Evolutionary conservation across 2,888 invertebrate species (phyloP).

Genomic region (Yponomeuta plumbellus): DNA sequence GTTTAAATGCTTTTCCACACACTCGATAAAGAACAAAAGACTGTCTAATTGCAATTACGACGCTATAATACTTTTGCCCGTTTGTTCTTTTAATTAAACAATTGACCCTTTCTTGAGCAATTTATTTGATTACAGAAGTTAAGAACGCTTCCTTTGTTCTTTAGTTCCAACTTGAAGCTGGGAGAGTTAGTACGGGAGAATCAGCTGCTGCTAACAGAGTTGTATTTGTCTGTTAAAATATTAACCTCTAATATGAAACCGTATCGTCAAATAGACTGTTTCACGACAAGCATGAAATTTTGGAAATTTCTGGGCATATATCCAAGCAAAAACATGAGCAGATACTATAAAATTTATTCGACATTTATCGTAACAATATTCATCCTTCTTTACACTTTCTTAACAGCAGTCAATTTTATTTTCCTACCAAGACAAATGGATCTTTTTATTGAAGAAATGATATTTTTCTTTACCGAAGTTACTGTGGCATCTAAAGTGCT

Average conservation of each 20-base stretch:
- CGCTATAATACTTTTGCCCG: background rate
- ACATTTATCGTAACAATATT: background rate
- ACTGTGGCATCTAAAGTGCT: conserved; percentile 40
- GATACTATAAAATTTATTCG: conserved; percentile 8
- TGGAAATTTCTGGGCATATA: conserved; percentile 18
- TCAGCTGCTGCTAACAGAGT: background rate
- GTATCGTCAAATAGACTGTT: conserved; percentile 19
- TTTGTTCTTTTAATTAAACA: conserved; percentile 27
- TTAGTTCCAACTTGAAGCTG: background rate
- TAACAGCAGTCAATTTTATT: background rate
- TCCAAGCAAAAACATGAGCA: conserved; percentile 9
- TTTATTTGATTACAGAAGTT: conserved; percentile 24
- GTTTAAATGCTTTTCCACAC: background rate
- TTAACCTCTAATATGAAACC: background rate
- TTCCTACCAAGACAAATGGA: conserved; percentile 30
- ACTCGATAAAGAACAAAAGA: background rate
- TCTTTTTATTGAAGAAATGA: conserved; percentile 41
- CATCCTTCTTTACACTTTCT: conserved; percentile 3
- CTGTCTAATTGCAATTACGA: background rate
- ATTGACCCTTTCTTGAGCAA: conserved; percentile 24
- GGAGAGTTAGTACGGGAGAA: background rate
- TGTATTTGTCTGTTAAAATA: background rate
- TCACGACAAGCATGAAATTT: conserved; percentile 15
- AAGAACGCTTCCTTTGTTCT: background rate
- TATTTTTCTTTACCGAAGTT: conserved; percentile 47